A percentile compares a stretch with the other conserved stretches of the same genome.
phyloP scores from a whole-genome alignment of 2,113 vertebrate species.

The Peromyscus polionotus region DNA sequence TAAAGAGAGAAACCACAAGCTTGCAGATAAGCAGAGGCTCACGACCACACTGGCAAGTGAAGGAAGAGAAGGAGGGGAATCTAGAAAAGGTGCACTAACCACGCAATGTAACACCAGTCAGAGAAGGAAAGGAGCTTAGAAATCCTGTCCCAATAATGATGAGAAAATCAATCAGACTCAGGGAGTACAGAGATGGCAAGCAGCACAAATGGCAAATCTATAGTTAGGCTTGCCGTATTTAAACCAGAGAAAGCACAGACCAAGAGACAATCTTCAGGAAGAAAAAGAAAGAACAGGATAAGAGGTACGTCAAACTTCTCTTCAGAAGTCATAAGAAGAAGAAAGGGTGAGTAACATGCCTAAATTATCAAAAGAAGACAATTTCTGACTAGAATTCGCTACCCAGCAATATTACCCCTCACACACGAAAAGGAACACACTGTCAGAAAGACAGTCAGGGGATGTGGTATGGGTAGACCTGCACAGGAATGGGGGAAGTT shows the following conservation, averaged over 20 bases:
- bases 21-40: neutral
- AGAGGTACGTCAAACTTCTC: neutral
- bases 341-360: neutral
- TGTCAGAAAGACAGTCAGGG: neutral
- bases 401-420: neutral
- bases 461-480: neutral
- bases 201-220: neutral
- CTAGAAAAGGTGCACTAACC: neutral
- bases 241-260: neutral
- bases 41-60: neutral
- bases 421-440: neutral
- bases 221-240: neutral
- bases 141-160: too few species aligned
- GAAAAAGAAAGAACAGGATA: neutral
- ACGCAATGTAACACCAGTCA: neutral
- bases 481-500: neutral
- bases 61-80: neutral
- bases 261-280: neutral
- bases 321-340: neutral
- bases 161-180: neutral
- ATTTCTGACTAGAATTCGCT: neutral
- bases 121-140: neutral
- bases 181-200: neutral
- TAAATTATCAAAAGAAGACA: constrained; percentile 13
- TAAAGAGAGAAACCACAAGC: neutral